phyloP scores from a whole-genome alignment of 2,888 invertebrate genomes.

The Pammene fasciana region DNA sequence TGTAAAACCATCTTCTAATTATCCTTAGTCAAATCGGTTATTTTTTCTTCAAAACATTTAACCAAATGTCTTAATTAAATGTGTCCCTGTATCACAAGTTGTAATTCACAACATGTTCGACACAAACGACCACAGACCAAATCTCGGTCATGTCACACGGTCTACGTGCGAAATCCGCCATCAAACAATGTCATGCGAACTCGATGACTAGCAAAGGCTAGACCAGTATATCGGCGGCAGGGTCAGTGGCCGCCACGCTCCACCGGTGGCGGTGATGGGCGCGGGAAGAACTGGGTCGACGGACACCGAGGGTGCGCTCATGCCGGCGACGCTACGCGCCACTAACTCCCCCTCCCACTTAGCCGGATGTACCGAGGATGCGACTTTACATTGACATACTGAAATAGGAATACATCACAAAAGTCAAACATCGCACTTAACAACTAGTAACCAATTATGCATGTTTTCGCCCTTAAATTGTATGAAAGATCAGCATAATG shows the following conservation, averaged over 20 bases:
- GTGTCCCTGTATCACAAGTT: too few species aligned
- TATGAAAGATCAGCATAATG: too few species aligned
- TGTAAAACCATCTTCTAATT: too few species aligned
- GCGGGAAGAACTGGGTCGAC: slow-evolving; percentile 43
- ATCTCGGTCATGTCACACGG: slow-evolving; percentile 32
- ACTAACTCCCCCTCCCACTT: slow-evolving; percentile 49
- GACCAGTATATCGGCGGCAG: slow-evolving; percentile 42
- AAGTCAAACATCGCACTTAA: too few species aligned
- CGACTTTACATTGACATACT: slow-evolving; percentile 19
- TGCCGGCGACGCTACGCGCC: slow-evolving; percentile 61
- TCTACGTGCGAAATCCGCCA: slow-evolving; percentile 29
- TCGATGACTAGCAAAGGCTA: slow-evolving; percentile 22
- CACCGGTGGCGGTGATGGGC: slow-evolving; percentile 42
- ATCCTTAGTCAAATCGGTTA: too few species aligned
- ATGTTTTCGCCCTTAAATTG: too few species aligned
- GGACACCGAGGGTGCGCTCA: slow-evolving; percentile 45
- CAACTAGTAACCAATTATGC: too few species aligned
- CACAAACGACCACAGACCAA: slow-evolving; percentile 18
- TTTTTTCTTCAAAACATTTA: too few species aligned
- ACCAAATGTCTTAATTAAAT: too few species aligned
- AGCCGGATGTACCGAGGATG: slow-evolving; percentile 13
- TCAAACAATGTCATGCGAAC: slow-evolving; percentile 37
- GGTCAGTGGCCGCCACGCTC: slow-evolving; percentile 47
- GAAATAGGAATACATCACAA: too few species aligned
- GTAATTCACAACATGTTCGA: too few species aligned